Percentiles rank a stretch among this genome's conserved stretches.
phyloP scores from a whole-genome alignment of 2,888 invertebrate species.

The Pyrgus malvae region DNA sequence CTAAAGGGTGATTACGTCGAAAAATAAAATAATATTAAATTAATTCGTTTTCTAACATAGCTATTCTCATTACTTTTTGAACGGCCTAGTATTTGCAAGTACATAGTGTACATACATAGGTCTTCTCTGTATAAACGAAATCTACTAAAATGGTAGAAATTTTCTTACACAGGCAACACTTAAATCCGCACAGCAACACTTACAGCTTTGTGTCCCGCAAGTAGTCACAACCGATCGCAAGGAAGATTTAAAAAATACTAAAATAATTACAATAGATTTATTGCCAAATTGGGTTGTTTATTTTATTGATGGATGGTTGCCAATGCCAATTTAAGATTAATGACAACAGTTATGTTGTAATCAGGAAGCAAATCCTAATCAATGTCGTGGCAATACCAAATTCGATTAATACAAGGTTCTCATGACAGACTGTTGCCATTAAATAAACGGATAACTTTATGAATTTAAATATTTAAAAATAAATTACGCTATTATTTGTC shows the following conservation, averaged over 20 bases:
- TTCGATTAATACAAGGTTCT: too few relatives aligned
- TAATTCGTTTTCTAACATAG: too few relatives aligned
- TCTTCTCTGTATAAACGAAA: not conserved
- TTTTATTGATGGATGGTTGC: conserved; percentile 7
- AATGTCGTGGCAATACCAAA: not conserved
- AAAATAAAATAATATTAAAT: too few relatives aligned
- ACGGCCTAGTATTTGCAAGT: too few relatives aligned
- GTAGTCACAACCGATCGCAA: not conserved
- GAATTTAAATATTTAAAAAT: too few relatives aligned
- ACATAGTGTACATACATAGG: too few relatives aligned
- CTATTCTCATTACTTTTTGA: too few relatives aligned
- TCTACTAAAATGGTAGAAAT: conserved; percentile 7
- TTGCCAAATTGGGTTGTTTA: conserved; percentile 7
- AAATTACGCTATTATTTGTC: too few relatives aligned
- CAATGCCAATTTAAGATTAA: not conserved
- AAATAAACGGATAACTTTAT: too few relatives aligned
- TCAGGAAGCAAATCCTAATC: not conserved
- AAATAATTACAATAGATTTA: conserved; percentile 6
- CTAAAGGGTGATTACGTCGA: too few relatives aligned
- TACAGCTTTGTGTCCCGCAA: not conserved
- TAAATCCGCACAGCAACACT: not conserved
- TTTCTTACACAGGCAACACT: not conserved
- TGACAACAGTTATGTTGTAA: not conserved
- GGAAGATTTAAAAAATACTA: not conserved
- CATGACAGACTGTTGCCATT: too few relatives aligned